phyloP scores from a whole-genome alignment of 2,888 invertebrate genomes.

The Acronicta leporina region DNA sequence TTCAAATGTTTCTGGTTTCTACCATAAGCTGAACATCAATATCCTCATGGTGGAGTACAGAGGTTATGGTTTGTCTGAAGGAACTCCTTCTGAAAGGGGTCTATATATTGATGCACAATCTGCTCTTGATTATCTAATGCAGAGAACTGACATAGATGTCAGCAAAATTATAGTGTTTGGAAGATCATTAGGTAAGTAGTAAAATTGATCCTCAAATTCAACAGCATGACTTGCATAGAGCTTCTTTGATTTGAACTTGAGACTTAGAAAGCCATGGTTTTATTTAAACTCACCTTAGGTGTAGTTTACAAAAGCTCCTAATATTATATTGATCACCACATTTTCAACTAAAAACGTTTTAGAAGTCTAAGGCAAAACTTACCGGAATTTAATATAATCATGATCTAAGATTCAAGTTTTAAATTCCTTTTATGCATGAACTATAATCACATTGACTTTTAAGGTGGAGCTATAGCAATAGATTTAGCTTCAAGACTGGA shows the following conservation, averaged over 20 bases:
- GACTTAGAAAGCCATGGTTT: no score
- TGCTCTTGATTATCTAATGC: constrained; percentile 94
- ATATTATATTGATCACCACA: no score
- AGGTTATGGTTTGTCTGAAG: constrained; percentile 97
- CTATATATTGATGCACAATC: constrained; percentile 96
- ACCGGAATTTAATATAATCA: no score
- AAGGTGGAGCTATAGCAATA: constrained; percentile 97
- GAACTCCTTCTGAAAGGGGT: constrained; percentile 95
- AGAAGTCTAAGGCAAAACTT: no score
- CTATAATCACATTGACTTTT: constrained; percentile 22
- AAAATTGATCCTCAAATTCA: no score
- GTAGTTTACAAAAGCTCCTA: no score
- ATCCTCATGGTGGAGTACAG: constrained; percentile 98
- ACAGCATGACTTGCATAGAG: no score
- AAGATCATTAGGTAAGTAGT: constrained; percentile 92
- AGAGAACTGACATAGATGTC: constrained; percentile 95
- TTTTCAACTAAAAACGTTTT: no score
- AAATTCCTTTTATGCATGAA: no score
- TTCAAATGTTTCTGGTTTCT: constrained; percentile 96
- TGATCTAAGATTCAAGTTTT: no score
- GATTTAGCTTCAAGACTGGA: constrained; percentile 94
- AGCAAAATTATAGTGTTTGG: constrained; percentile 97
- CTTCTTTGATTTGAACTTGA: no score
- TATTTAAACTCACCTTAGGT: no score
- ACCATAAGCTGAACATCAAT: constrained; percentile 94